Evolutionary conservation across 2,113 vertebrate species (phyloP), one percentile per base, ranked within the genome.

Genomic region (Muscicapa adusta): DNA sequence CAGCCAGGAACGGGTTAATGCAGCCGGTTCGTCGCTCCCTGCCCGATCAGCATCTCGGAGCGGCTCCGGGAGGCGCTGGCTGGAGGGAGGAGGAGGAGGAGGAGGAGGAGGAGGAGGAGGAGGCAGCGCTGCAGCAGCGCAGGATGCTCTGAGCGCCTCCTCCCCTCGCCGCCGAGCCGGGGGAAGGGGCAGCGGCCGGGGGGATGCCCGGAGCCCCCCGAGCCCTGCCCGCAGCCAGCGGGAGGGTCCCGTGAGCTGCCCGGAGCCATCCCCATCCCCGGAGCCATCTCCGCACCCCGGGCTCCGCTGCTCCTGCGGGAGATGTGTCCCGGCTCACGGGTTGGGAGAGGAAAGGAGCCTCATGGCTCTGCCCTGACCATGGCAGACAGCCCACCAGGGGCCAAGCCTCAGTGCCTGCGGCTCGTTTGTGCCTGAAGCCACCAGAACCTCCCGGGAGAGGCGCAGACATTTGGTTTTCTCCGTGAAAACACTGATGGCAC

Each of bases 341-440:
- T 14, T 40, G 9, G 34, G 2, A 38, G 83, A 10, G 18, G 68
- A 5, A 3, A 13, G 14, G 63, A 51, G 14, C 43, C 58, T 28
- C 18, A 0, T 6, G 1, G 1, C 36, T 48, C 7, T 33, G 89
- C 54, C 24, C 0, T 18, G 8, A 2, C 31, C 14, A 8, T 16
- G 83, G 79, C 67, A 51, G 82, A 6, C 6, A 1, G 9, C 57
- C 45, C 29, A 0, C 51, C 2, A 42, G 25, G 38, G 51, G 10
- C 40, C 56, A 1, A 0, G 1, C 24, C 43, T 62, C 77, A 0
- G 9, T 7, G 34, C 71, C 43, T 1, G 1, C 3, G 1, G 66
- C 34, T 33, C 0, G 3, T 43, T 28, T 10, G 50, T 10, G 43
- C 76, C 68, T 76, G 95, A 94, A 71, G 92, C 78, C 53, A 0